phyloP scores from a whole-genome alignment of 1,140 invertebrate genomes.

The Scaptomyza montana region DNA sequence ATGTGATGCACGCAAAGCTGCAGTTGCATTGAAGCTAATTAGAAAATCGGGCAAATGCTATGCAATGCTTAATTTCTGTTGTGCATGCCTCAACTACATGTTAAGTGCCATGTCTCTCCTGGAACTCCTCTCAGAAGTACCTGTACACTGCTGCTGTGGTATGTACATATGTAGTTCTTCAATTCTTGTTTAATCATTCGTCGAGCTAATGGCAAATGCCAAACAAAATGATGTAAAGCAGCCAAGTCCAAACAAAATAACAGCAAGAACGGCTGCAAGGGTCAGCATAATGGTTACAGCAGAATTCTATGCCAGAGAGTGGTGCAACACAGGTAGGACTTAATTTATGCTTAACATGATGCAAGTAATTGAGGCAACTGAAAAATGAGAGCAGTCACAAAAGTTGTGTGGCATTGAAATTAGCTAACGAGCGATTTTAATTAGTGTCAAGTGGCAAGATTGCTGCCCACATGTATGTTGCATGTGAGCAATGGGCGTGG shows the following conservation, averaged over 20 bases:
- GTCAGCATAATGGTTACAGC: conserved; percentile 18
- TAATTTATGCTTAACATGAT: conserved; percentile 63
- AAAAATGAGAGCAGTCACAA: conserved; percentile 39
- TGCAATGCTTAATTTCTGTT: conserved; percentile 3
- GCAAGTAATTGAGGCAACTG: conserved; percentile 53
- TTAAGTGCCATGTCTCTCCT: not conserved
- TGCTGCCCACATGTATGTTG: conserved; percentile 50
- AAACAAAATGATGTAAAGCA: conserved; percentile 18
- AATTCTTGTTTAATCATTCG: conserved; percentile 18
- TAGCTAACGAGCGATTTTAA: conserved; percentile 70
- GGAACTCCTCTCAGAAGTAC: not conserved
- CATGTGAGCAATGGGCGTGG: conserved; percentile 10
- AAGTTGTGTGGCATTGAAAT: conserved; percentile 66
- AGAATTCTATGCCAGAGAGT: not conserved
- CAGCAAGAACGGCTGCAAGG: conserved; percentile 9
- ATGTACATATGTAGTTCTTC: not conserved
- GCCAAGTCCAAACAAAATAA: not conserved
- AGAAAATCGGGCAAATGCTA: conserved; percentile 19
- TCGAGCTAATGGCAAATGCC: conserved; percentile 22
- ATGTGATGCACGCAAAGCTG: conserved; percentile 4
- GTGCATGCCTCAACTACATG: conserved; percentile 7
- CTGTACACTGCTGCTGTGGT: not conserved
- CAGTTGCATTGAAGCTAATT: conserved; percentile 24
- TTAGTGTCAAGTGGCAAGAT: conserved; percentile 65
- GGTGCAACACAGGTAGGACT: conserved; percentile 25